phyloP scores from a whole-genome alignment of 2,888 invertebrate genomes.

The Troides aeacus region DNA sequence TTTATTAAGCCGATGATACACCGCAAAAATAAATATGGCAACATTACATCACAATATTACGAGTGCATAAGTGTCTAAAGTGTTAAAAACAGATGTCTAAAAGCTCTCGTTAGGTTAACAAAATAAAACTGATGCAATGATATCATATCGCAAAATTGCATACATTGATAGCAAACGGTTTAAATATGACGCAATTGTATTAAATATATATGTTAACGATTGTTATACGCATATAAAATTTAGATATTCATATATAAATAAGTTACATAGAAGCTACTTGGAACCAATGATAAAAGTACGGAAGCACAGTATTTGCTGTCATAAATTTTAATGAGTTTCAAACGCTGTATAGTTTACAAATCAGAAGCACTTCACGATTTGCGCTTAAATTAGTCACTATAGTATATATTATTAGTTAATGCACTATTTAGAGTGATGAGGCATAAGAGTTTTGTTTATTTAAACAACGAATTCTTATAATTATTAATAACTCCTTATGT shows the following conservation, averaged over 20 bases:
- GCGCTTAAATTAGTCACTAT: neutral
- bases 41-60: too few species aligned
- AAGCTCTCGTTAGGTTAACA: conserved; percentile 6
- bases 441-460: too few species aligned
- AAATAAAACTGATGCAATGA: conserved; percentile 1
- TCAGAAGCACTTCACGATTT: conserved; percentile 8
- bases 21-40: too few species aligned
- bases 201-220: neutral
- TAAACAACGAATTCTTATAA: too few species aligned
- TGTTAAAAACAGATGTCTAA: conserved; percentile 20
- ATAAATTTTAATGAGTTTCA: neutral
- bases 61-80: neutral
- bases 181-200: neutral
- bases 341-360: neutral
- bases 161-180: neutral
- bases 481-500: too few species aligned
- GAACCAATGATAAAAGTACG: neutral
- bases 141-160: conserved; percentile 7
- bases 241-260: too few species aligned
- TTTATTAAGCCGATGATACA: neutral
- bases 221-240: neutral
- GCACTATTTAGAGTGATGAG: too few species aligned
- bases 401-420: too few species aligned
- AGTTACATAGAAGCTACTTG: neutral
- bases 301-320: neutral